These are phyloP conservation scores for Cnemophilus loriae DNA, from an alignment of 2,113 vertebrate species.

Conservation along the genomic window DNA sequence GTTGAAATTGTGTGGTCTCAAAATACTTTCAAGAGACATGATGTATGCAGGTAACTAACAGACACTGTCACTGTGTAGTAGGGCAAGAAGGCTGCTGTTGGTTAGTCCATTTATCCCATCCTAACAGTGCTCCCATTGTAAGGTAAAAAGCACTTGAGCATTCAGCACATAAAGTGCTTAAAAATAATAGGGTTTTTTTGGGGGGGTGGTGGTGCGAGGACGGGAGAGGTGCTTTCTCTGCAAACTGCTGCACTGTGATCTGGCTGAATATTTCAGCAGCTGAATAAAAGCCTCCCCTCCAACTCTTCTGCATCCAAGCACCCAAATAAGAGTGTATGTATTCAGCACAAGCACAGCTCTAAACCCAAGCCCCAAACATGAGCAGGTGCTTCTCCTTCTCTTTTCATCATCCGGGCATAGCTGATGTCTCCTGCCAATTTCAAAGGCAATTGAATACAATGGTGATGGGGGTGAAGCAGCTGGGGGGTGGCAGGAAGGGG, in stretches of 20 bases:
- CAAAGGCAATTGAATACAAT: not conserved
- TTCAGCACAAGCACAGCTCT: not conserved
- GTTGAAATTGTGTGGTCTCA: not conserved
- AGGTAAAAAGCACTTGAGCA: not conserved
- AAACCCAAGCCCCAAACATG: not conserved
- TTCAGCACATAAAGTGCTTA: not conserved
- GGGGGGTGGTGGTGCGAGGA: accelerated
- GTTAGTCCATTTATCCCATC: not conserved
- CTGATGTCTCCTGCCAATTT: not conserved
- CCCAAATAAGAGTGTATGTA: not conserved
- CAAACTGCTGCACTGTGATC: not conserved
- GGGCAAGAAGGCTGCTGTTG: not conserved
- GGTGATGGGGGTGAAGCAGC: not conserved
- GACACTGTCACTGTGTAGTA: not conserved
- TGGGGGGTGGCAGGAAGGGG: not conserved
- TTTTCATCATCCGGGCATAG: not conserved
- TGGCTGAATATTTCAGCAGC: not conserved
- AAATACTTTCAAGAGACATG: not conserved
- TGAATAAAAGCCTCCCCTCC: not conserved
- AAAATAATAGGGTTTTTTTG: not conserved
- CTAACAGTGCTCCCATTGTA: not conserved
- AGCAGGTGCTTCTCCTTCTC: constrained; percentile 21
- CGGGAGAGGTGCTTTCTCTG: not conserved
- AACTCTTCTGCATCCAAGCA: not conserved
- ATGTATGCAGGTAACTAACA: not conserved